Percentiles rank a stretch among this genome's conserved stretches.
Evolutionary conservation across 2,888 invertebrate species (phyloP).

Genomic region (Pyrocoelia pectoralis): DNA sequence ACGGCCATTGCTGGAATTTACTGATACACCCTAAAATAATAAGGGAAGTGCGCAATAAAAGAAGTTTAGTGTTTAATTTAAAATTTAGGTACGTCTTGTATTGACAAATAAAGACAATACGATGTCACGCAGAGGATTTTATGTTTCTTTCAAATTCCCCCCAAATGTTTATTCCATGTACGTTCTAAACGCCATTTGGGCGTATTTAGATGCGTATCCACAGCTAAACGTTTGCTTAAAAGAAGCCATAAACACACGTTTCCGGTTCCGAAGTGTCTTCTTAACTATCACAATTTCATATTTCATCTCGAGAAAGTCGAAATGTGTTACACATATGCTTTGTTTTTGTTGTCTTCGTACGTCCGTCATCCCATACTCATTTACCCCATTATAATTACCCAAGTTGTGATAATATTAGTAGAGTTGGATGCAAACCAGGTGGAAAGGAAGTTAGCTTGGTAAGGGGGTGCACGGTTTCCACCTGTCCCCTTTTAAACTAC

Average conservation of each 20-base stretch:
- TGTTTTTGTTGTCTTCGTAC: constrained; percentile 26
- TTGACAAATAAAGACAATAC: constrained; percentile 20
- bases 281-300: constrained; percentile 26
- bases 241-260: constrained; percentile 31
- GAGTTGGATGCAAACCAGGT: background rate
- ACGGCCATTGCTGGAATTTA: background rate
- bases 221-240: constrained; percentile 15
- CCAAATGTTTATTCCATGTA: constrained; percentile 20
- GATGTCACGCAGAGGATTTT: background rate
- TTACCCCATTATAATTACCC: background rate
- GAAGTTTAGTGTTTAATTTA: constrained; percentile 20
- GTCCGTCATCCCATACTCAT: background rate
- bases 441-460: background rate
- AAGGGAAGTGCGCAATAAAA: constrained; percentile 7
- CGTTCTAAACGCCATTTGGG: constrained; percentile 22
- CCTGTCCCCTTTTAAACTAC: background rate
- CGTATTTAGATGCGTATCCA: constrained; percentile 13
- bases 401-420: background rate
- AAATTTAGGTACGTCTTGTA: constrained; percentile 14
- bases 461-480: background rate
- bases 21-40: no score
- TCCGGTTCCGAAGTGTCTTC: constrained; percentile 25
- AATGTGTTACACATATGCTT: constrained; percentile 27
- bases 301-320: constrained; percentile 22
- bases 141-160: constrained; percentile 15